Percentiles rank a stretch among this genome's conserved stretches.
Evolutionary conservation across 2,888 invertebrate genomes (phyloP).

Genomic region (Pharmacophagus antenor): DNA sequence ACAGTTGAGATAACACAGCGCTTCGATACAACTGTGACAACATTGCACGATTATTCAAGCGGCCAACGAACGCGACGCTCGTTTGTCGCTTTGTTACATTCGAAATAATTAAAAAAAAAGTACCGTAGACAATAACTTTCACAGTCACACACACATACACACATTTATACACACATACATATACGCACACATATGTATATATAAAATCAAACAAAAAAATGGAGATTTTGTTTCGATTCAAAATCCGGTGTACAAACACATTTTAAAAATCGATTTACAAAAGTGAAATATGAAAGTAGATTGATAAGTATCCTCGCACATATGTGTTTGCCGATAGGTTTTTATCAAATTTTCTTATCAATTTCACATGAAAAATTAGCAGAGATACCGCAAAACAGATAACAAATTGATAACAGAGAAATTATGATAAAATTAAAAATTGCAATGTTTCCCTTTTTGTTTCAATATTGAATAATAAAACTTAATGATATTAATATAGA

Average conservation of each 20-base stretch:
- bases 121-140: neutral
- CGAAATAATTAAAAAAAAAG: neutral
- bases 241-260: too few species aligned
- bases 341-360: slow-evolving; percentile 1
- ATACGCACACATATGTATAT: neutral
- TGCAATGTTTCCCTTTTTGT: too few species aligned
- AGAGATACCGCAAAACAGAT: slow-evolving; percentile 16
- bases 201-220: too few species aligned
- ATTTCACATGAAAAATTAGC: slow-evolving; percentile 21
- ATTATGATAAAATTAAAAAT: slow-evolving; percentile 9
- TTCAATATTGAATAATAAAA: neutral
- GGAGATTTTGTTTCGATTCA: too few species aligned
- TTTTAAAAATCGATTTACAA: too few species aligned
- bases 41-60: slow-evolving; percentile 7
- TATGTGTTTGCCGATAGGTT: neutral
- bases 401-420: slow-evolving; percentile 14
- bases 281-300: too few species aligned
- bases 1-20: slow-evolving; percentile 17
- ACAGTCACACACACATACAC: neutral
- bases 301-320: too few species aligned
- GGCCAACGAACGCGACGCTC: slow-evolving; percentile 4
- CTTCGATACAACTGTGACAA: slow-evolving; percentile 8
- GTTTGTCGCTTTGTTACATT: neutral
- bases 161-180: neutral
- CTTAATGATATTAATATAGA: neutral